Evolutionary conservation across 2,888 invertebrate species (phyloP).

Genomic region (Nebria brevicollis): DNA sequence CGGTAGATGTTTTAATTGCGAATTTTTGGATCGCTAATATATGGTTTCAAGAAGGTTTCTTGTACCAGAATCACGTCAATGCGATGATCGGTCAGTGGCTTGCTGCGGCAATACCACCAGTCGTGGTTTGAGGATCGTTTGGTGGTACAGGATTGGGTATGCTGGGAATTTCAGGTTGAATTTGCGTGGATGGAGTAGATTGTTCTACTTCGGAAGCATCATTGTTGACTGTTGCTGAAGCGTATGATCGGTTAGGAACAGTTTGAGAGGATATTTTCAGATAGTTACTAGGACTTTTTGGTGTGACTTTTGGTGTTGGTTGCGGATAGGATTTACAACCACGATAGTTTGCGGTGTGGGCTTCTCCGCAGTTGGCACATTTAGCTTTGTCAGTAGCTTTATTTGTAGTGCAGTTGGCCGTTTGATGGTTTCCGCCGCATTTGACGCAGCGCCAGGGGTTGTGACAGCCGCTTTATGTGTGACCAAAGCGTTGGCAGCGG

Average conservation of each 20-base stretch:
- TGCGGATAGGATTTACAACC: background rate
- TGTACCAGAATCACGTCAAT: background rate
- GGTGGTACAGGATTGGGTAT: too few relatives aligned
- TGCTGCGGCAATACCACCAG: too few relatives aligned
- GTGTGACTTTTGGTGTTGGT: background rate
- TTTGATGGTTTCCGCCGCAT: constrained; percentile 46
- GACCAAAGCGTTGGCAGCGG: constrained; percentile 48
- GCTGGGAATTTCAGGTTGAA: too few relatives aligned
- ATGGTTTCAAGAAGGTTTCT: background rate
- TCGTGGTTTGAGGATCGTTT: too few relatives aligned
- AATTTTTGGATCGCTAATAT: background rate
- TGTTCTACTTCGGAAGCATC: too few relatives aligned
- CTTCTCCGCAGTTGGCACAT: constrained; percentile 14
- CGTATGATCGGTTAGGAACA: too few relatives aligned
- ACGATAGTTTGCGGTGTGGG: background rate
- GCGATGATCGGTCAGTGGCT: background rate
- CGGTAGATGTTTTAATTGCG: background rate
- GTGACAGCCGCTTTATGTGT: constrained; percentile 48
- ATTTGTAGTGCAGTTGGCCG: constrained; percentile 28
- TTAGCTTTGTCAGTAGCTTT: background rate
- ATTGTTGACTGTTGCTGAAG: too few relatives aligned
- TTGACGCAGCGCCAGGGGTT: constrained; percentile 46
- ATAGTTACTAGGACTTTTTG: too few relatives aligned
- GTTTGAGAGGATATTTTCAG: too few relatives aligned
- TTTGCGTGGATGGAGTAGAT: too few relatives aligned